Conservation (phyloP, 2,797 vertebrate species). For the Cirrhinus molitorella region DNA sequence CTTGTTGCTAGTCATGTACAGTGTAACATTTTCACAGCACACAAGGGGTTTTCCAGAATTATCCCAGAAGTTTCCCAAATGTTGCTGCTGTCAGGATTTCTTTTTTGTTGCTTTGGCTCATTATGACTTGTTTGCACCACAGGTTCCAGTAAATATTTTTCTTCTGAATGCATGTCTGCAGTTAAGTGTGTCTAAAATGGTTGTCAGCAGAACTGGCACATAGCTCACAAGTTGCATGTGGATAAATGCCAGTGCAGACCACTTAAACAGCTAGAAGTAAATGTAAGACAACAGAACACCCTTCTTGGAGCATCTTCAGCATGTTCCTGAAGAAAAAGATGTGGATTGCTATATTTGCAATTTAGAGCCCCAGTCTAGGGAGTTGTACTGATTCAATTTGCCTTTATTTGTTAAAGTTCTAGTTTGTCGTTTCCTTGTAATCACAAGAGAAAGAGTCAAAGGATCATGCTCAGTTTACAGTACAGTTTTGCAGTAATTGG, state of each 20-base stretch:
- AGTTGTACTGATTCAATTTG: neutral
- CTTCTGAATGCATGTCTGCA: neutral
- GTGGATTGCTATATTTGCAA: neutral
- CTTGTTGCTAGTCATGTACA: neutral
- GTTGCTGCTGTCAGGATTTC: neutral
- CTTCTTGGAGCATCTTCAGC: neutral
- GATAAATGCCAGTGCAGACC: constrained; percentile 1
- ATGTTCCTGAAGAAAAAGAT: neutral
- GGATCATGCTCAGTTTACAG: constrained; percentile 16
- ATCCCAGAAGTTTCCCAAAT: too few relatives aligned
- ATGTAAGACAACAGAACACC: neutral
- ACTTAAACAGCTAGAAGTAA: neutral
- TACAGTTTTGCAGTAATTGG: constrained; percentile 23
- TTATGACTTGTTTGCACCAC: constrained; percentile 7
- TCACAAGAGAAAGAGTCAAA: constrained; percentile 15
- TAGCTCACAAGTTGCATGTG: neutral
- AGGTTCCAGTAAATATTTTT: neutral
- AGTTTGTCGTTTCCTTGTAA: neutral
- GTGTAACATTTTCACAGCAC: neutral
- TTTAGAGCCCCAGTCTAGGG: neutral
- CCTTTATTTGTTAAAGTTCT: neutral
- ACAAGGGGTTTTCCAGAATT: neutral
- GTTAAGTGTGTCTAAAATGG: neutral
- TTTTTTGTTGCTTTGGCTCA: neutral
- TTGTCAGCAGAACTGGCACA: neutral